These are phyloP conservation scores for Meteorus sp. DNA, from an alignment of 1,140 invertebrate genomes.

Conservation along the genomic window DNA sequence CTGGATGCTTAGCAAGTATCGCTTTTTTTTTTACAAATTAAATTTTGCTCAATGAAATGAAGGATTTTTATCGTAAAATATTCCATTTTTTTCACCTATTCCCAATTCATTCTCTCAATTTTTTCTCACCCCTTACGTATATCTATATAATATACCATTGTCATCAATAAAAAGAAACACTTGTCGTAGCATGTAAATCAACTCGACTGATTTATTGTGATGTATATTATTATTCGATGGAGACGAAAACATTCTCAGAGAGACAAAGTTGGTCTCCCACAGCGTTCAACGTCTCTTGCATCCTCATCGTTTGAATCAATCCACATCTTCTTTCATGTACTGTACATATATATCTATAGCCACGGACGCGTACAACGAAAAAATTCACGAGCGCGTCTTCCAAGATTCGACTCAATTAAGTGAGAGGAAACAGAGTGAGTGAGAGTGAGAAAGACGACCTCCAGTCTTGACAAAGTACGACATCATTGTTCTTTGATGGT, in stretches of 20 bases:
- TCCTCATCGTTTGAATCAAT: constrained; percentile 5
- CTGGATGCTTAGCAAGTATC: no score
- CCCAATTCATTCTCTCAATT: no score
- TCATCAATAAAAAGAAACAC: constrained; percentile 20
- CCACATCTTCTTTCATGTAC: constrained; percentile 13
- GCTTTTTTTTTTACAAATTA: no score
- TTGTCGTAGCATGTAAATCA: constrained; percentile 22
- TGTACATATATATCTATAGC: constrained; percentile 6
- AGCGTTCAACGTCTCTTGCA: constrained; percentile 9
- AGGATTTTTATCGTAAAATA: no score
- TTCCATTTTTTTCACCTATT: no score
- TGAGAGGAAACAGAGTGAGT: no score
- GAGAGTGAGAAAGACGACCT: no score
- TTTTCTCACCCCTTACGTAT: no score
- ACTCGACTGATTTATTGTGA: constrained; percentile 19
- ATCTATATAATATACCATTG: no score
- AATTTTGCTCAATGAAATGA: no score
- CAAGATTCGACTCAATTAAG: constrained; percentile 53
- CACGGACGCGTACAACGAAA: constrained; percentile 32
- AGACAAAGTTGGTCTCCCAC: constrained; percentile 17
- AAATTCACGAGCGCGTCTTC: constrained; percentile 36
- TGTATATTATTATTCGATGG: constrained; percentile 11
- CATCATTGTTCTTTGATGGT: constrained; percentile 51
- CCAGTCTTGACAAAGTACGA: constrained; percentile 47
- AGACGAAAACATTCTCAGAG: constrained; percentile 4